Base-by-base conservation (phyloP, 2,888 invertebrate genomes). In the Xestia sexstrigata region DNA sequence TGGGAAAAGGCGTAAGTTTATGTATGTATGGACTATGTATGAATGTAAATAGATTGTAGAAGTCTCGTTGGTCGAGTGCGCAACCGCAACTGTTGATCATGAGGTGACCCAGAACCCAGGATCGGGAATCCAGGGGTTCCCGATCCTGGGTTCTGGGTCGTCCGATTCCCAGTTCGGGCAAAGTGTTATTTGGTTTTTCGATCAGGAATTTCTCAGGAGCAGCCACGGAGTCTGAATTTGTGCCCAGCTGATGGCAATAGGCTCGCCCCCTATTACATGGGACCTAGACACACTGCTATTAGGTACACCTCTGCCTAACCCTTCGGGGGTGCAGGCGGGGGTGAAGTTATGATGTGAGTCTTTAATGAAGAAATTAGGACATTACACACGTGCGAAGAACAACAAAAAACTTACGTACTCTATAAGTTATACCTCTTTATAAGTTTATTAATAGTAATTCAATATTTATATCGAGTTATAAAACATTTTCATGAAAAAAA, bases 401-500 rank as follows among this genome's bases (percentile, higher is more conserved):
- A 65, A 13, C 3, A 65, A 7, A 42, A 65, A 65, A 65, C 15
- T 42, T 77, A 81, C 79, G 62, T 72, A 84, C 82, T 86, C 74
- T 76, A 3, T 49, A 62, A 67, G n/a, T 47, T 52, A n/a, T n/a
- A 71, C 74, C 83, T 68, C 47, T 75, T 73, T 35, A 47, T 49
- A 76, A 82, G 63, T 76, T 49, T 45, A 62, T 76, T 76, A 60
- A 52, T 35, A 42, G 23, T 60, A 60, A 70, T 72, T 69, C 74
- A 77, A 85, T 77, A 45, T 79, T 74, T 79, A 65, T 77, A 71
- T 60, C 23, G 23, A 71, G 55, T 65, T 69, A 71, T 17, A 69
- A 39, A 79, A 66, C 82, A 82, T 81, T 83, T 83, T 81, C 73
- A 63, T 73, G 47, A 71, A 83, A 83, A 83, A 83, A 83, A 74